phyloP scores from a whole-genome alignment of 2,888 invertebrate species.

The Mesorhabditis belari region DNA sequence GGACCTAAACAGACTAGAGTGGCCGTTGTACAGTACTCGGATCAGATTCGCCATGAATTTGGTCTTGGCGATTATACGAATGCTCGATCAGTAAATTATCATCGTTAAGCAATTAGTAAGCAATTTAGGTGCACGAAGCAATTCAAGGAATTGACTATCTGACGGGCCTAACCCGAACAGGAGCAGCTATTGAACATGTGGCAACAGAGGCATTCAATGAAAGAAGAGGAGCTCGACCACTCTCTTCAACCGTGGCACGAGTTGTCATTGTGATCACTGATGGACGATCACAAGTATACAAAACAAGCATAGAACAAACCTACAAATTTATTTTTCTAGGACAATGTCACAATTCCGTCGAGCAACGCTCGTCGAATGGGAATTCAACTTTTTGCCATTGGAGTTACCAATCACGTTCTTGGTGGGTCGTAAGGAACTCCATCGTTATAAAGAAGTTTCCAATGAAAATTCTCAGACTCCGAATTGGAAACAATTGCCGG shows the following conservation, averaged over 20 bases:
- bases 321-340: conserved; percentile 18
- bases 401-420: conserved; percentile 49
- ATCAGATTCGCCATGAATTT: conserved; percentile 50
- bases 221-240: conserved; percentile 38
- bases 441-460: conserved; percentile 10
- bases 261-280: conserved; percentile 55
- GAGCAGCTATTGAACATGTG: conserved; percentile 48
- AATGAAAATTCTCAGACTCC: conserved; percentile 25
- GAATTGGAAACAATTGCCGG: conserved; percentile 33
- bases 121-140: conserved; percentile 19
- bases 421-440: conserved; percentile 11
- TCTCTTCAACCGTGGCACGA: conserved; percentile 30
- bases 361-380: conserved; percentile 39
- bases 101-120: too few relatives aligned
- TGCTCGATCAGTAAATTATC: conserved; percentile 1
- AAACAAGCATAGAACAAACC: too few relatives aligned
- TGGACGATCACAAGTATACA: conserved; percentile 45
- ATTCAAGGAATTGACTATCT: conserved; percentile 37
- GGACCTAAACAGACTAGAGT: conserved; percentile 43
- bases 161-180: conserved; percentile 45
- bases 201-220: conserved; percentile 39
- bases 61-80: conserved; percentile 33
- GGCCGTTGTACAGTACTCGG: conserved; percentile 46
- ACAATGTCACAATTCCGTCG: conserved; percentile 50
- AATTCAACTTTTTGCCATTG: conserved; percentile 53